Base-by-base conservation (phyloP, 2,888 invertebrate genomes). In the Prosapia bicincta region DNA sequence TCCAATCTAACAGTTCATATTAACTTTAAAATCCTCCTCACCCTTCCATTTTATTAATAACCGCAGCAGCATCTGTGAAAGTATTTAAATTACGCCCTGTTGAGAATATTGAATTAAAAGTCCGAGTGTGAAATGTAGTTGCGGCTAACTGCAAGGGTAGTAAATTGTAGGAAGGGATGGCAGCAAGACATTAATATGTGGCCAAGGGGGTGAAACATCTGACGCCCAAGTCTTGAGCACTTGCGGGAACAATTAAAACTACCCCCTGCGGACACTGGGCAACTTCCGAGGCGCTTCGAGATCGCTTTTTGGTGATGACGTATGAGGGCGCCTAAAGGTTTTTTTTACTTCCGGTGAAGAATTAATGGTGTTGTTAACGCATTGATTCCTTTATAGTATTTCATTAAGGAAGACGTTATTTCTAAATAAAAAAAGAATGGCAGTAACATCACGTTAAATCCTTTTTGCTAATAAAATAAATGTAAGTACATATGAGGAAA, bases 121-220 rank as follows among this genome's bases (percentile, higher is more conserved):
- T 38, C 38, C 38, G 38, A 38, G 38, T 13, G 38, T 38, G 10
- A 38, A 38, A 13, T 38, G 38, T 38, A 38, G 38, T 38, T 38
- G 38, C 15, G 38, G 38, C 38, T 13, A 38, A 38, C 10, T 38
- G 13, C 38, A 38, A 38, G 38, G 38, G 38, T 38, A 38, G 38
- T 38, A 38, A 38, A 38, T 38, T 38, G 38, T 38, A 15, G 9
- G 9, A 38, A 38, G 38, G 38, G 38, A 38, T 13, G 13, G 38
- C 38, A 13, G 38, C 38, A 38, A 38, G 38, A 71, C 71, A 71
- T 71, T 71, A 71, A 71, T 71, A 71, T 71, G 71, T 65, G 71
- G 71, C 65, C 43, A 43, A 71, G 43, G 71, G 71, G 71, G 54
- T 38, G 38, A 38, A 38, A 38, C 38, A 38, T 38, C 38, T 38